Conservation (phyloP, 2,113 vertebrate species). For the Poecile atricapillus region DNA sequence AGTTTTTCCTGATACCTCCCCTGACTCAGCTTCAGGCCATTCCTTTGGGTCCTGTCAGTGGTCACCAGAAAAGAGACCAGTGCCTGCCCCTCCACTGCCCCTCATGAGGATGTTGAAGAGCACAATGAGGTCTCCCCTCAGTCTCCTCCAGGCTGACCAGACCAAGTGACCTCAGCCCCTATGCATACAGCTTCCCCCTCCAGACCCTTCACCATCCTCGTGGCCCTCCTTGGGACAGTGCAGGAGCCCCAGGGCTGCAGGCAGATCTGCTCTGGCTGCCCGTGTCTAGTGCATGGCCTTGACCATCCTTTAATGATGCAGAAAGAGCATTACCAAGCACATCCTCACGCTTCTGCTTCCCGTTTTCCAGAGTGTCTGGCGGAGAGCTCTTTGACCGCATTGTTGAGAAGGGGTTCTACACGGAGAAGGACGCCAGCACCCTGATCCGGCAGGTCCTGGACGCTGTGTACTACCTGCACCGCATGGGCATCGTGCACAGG, state of each 20-base stretch:
- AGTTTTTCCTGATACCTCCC: not conserved
- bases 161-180: not conserved
- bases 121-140: not conserved
- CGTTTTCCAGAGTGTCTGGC: conserved; percentile 86
- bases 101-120: not conserved
- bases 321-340: not conserved
- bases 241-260: not conserved
- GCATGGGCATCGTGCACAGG: conserved; percentile 89
- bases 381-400: conserved; percentile 98
- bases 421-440: conserved; percentile 94
- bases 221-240: not conserved
- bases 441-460: conserved; percentile 95
- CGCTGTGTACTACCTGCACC: conserved; percentile 96
- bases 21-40: not conserved
- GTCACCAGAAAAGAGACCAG: not conserved
- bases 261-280: not conserved
- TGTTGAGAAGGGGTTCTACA: conserved; percentile 98
- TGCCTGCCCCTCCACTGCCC: not conserved
- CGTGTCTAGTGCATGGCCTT: not conserved
- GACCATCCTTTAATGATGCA: not conserved
- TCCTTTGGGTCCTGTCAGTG: not conserved
- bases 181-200: not conserved
- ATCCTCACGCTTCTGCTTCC: not conserved
- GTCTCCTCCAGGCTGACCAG: not conserved
- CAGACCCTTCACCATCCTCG: not conserved